Evolutionary conservation across 2,113 vertebrate genomes (phyloP).

Genomic region (Cryptomyrus ogoouensis): DNA sequence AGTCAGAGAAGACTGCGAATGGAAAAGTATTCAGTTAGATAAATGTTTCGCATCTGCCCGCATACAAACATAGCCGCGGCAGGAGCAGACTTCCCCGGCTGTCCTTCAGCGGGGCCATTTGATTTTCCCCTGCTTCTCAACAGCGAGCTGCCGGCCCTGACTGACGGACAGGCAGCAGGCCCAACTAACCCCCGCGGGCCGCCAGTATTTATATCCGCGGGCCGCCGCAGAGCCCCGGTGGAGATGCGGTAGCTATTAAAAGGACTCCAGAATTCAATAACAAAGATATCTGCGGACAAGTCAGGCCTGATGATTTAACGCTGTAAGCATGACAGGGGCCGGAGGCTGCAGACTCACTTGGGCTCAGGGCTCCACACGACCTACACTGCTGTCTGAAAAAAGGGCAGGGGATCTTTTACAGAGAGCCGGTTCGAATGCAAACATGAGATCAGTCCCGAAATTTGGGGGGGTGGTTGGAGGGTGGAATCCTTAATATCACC

Average conservation of each 20-base stretch:
- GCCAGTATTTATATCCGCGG: constrained; percentile 54
- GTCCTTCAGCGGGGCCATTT: constrained; percentile 60
- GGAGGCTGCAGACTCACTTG: not conserved
- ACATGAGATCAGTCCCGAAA: not conserved
- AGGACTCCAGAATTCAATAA: constrained; percentile 47
- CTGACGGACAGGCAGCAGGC: constrained; percentile 46
- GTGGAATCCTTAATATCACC: not conserved
- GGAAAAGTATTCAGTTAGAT: constrained; percentile 18
- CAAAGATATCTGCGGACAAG: constrained; percentile 49
- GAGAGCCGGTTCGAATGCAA: not conserved
- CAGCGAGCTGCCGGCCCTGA: constrained; percentile 49
- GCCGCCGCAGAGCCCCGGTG: constrained; percentile 25
- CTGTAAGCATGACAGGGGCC: constrained; percentile 39
- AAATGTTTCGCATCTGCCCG: not conserved
- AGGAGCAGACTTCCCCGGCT: constrained; percentile 15
- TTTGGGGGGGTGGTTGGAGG: not conserved
- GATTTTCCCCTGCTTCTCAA: constrained; percentile 44
- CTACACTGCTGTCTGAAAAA: not conserved
- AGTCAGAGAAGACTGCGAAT: not conserved
- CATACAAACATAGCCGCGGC: constrained; percentile 10
- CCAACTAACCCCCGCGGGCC: constrained; percentile 35
- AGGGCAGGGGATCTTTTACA: not conserved
- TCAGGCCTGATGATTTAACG: constrained; percentile 46
- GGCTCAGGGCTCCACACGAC: not conserved
- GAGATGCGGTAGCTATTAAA: constrained; percentile 38